Evolutionary conservation across 92 coral and sea anemone genomes (phyloP).

Genomic region (Palythoa caribaeorum): DNA sequence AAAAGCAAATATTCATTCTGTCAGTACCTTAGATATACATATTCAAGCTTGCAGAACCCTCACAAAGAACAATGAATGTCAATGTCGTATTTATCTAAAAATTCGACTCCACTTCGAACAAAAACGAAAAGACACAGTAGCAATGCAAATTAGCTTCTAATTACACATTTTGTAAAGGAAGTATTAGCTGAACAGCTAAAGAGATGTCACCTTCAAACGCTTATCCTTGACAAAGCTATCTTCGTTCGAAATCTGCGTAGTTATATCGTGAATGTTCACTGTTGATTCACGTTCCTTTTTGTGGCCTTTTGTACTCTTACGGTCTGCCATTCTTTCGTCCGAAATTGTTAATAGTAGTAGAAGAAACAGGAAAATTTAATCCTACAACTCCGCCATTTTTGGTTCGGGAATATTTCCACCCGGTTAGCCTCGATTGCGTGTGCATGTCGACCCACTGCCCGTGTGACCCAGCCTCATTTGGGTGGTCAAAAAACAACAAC

Average conservation of each 20-base stretch:
- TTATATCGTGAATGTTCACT: conserved; percentile 47
- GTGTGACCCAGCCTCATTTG: conserved; percentile 32
- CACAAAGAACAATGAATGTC: conserved; percentile 30
- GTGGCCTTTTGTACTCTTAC: conserved; percentile 63
- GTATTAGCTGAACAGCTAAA: conserved; percentile 3
- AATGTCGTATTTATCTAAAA: conserved; percentile 9
- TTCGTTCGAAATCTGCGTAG: conserved; percentile 69
- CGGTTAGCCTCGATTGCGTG: conserved; percentile 48
- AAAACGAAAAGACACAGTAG: conserved; percentile 3
- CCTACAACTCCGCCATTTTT: conserved; percentile 43
- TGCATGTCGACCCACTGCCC: neutral
- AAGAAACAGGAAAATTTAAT: conserved; percentile 24
- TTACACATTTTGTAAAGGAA: conserved; percentile 33
- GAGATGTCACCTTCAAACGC: conserved; percentile 77
- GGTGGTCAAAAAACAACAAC: conserved; percentile 29
- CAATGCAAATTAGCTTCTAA: conserved; percentile 39
- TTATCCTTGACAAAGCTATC: conserved; percentile 69
- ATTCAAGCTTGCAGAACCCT: neutral
- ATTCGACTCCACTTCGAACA: conserved; percentile 25
- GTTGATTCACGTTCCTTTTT: conserved; percentile 82
- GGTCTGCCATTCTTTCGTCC: conserved; percentile 73
- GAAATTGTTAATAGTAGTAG: conserved; percentile 11
- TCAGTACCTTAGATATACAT: neutral
- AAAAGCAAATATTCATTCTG: neutral
- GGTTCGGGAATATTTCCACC: conserved; percentile 20